Base-by-base conservation (phyloP, 2,113 vertebrate genomes). In the Podarcis raffonei region DNA sequence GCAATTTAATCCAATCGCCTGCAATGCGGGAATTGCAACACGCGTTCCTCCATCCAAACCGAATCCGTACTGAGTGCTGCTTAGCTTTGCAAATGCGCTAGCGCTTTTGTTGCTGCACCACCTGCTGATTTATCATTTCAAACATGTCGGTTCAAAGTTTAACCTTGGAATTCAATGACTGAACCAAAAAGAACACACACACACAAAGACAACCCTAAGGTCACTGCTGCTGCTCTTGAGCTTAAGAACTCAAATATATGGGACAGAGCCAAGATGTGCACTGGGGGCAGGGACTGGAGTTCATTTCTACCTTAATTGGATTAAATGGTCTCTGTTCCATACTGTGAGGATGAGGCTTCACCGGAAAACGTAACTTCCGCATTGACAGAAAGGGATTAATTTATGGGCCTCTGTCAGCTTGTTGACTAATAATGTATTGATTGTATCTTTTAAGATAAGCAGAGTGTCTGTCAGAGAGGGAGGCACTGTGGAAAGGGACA, bases 351-450 rank as follows among this genome's bases (percentile, higher is more conserved):
- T 95, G 94, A 95, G 90, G 93, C 95, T 97, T 94, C 94, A 93
- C 90, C 90, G 75, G 74, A 93, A 93, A 95, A 82, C 11, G 93
- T 95, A 93, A 95, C 89, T 96, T 95, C 94, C 94, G 83, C 92
- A 91, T 94, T 97, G 97, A 98, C 97, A 98, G 97, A 97, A 97
- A 96, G 89, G 96, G 97, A 98, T 98, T 98, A 98, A 99, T 98
- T 98, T 97, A 97, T 94, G 96, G 96, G 96, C 96, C 96, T 95
- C 94, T 62, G 83, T 98, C 97, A 96, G 95, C 94, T 96, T 98
- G 98, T 98, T 98, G 98, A 98, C 98, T 98, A 98, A 99, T 98
- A 98, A 98, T 91, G 81, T 99, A 99, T 99, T 95, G 98, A 99
- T 99, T 85, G 85, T 88, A 91, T 97, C 95, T 96, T 65, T 87